phyloP scores from a whole-genome alignment of 2,888 invertebrate species.

The Agelastica alni region DNA sequence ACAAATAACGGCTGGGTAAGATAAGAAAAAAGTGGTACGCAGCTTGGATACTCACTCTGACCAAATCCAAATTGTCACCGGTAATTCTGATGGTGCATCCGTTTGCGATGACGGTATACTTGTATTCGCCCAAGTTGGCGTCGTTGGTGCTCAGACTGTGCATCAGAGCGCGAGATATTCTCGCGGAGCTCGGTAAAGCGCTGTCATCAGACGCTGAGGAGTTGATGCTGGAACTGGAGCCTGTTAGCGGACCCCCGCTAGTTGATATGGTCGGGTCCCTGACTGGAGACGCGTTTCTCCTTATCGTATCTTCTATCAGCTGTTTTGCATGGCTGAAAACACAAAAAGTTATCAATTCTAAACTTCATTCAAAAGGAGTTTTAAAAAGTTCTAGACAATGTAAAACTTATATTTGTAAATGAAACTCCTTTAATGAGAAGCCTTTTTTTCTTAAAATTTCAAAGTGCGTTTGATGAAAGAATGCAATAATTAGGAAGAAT shows the following conservation, averaged over 20 bases:
- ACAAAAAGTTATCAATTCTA: too few species aligned
- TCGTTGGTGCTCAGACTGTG: slow-evolving; percentile 84
- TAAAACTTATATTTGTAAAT: too few species aligned
- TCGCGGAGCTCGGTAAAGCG: slow-evolving; percentile 58
- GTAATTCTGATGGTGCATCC: slow-evolving; percentile 84
- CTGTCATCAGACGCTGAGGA: slow-evolving; percentile 73
- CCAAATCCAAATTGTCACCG: slow-evolving; percentile 81
- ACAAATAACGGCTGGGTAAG: neutral
- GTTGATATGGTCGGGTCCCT: slow-evolving; percentile 62
- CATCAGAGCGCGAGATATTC: slow-evolving; percentile 65
- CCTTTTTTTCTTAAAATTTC: neutral
- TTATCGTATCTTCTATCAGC: slow-evolving; percentile 92
- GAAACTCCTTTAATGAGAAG: neutral
- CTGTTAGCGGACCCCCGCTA: slow-evolving; percentile 62
- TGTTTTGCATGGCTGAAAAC: slow-evolving; percentile 82
- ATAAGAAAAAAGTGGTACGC: neutral
- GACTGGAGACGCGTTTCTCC: slow-evolving; percentile 92
- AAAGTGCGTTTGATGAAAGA: too few species aligned
- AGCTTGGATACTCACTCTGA: slow-evolving; percentile 74
- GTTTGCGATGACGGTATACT: slow-evolving; percentile 81
- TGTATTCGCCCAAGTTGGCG: slow-evolving; percentile 84
- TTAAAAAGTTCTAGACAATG: too few species aligned
- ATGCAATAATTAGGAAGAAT: too few species aligned
- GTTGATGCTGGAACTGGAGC: slow-evolving; percentile 79
- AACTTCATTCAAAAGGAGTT: too few species aligned